Conservation (phyloP, 2,888 invertebrate genomes). For the Rhorus exstirpatorius region DNA sequence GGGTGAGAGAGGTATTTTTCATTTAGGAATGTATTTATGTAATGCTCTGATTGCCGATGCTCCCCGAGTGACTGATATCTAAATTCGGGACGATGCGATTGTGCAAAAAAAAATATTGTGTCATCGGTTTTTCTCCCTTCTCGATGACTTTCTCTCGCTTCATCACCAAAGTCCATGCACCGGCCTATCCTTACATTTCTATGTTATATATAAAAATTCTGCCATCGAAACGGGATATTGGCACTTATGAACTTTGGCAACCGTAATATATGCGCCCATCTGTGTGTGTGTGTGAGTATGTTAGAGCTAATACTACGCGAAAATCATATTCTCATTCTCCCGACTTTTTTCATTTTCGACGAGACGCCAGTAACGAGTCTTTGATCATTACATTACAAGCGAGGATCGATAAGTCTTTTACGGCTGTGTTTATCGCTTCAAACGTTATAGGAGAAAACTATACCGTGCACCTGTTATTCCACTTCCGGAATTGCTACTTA, state of each 20-base stretch:
- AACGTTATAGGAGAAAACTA: slow-evolving; percentile 41
- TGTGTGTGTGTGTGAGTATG: slow-evolving; percentile 4
- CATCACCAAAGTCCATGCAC: neutral
- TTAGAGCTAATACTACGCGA: slow-evolving; percentile 30
- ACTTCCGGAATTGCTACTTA: slow-evolving; percentile 57
- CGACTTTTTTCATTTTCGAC: slow-evolving; percentile 1
- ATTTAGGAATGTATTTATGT: no score
- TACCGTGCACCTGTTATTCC: slow-evolving; percentile 40
- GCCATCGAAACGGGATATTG: neutral
- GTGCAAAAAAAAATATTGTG: no score
- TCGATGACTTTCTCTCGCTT: neutral
- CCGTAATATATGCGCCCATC: neutral
- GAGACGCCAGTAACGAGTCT: slow-evolving; percentile 4
- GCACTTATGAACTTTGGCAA: slow-evolving; percentile 11
- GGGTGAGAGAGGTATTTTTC: no score
- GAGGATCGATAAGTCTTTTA: slow-evolving; percentile 51
- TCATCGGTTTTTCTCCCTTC: no score
- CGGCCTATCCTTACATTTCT: neutral
- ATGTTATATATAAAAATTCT: neutral
- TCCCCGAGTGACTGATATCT: no score
- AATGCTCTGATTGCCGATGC: no score
- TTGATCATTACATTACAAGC: slow-evolving; percentile 35
- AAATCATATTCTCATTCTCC: slow-evolving; percentile 20
- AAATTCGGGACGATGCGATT: no score
- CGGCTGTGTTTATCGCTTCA: slow-evolving; percentile 43